Percentiles rank a stretch among this genome's conserved stretches.
Conservation (phyloP, 2,113 vertebrate species). For the Glaucidium brasilianum region DNA sequence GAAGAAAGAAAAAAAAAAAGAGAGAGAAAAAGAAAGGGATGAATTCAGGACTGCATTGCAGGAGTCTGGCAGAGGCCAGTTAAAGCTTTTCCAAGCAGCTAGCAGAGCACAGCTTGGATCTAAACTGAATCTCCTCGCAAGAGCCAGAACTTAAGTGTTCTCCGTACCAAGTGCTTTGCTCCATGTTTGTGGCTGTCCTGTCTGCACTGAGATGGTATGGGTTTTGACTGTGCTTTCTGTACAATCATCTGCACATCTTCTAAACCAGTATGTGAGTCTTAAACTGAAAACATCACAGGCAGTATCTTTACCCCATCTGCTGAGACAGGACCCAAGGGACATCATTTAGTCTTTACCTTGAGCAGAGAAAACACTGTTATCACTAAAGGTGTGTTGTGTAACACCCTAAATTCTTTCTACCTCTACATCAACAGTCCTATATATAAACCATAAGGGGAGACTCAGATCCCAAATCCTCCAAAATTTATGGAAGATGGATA, state of each 20-base stretch:
- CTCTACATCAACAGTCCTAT: background rate
- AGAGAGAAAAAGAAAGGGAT: background rate
- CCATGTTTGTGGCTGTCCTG: background rate
- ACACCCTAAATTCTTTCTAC: background rate
- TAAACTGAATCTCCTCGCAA: background rate
- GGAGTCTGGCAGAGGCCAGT: background rate
- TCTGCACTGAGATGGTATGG: background rate
- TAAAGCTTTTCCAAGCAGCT: slow-evolving; percentile 2
- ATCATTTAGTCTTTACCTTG: background rate
- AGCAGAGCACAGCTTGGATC: background rate
- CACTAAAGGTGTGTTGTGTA: background rate
- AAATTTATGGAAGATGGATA: background rate
- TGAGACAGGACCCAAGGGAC: background rate
- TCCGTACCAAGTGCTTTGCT: background rate
- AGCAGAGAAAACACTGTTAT: background rate
- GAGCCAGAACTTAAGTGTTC: background rate
- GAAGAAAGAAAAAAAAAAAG: background rate
- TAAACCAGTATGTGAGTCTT: background rate
- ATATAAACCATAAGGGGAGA: background rate
- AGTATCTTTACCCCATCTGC: background rate
- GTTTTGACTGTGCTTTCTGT: background rate
- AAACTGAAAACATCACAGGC: background rate
- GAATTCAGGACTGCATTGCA: background rate
- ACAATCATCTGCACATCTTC: background rate
- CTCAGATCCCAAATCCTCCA: background rate